phyloP scores from a whole-genome alignment of 2,888 invertebrate species.

The Phaonia tiefii region DNA sequence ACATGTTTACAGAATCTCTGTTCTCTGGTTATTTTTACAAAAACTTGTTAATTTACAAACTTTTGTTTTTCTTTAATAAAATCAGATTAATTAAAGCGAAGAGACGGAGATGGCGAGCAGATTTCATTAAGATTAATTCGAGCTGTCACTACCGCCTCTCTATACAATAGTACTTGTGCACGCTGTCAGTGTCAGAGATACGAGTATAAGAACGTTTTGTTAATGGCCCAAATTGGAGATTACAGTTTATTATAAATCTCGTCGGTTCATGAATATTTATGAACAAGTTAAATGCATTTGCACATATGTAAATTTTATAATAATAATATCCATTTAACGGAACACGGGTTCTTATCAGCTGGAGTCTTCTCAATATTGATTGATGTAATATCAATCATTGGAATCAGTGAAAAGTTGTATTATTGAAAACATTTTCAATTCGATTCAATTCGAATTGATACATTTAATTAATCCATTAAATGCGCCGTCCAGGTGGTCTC shows the following conservation, averaged over 20 bases:
- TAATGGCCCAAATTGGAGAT: slow-evolving; percentile 5
- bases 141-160: slow-evolving; percentile 11
- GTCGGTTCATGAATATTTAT: slow-evolving; percentile 16
- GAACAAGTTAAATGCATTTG: no score
- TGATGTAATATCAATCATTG: no score
- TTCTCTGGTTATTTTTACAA: slow-evolving; percentile 36
- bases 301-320: not conserved
- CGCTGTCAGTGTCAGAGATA: not conserved
- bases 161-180: not conserved
- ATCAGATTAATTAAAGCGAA: slow-evolving; percentile 38
- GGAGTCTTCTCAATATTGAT: no score
- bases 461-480: no score
- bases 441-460: no score
- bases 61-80: slow-evolving; percentile 37
- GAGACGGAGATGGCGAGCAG: not conserved
- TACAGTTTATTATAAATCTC: no score
- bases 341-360: no score
- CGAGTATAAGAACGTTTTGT: not conserved
- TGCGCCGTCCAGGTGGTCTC: no score
- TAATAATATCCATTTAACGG: no score
- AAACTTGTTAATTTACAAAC: slow-evolving; percentile 57
- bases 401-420: no score
- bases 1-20: no score
- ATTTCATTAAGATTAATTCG: slow-evolving; percentile 7
- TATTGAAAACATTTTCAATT: no score